Evolutionary conservation across 1,140 invertebrate species (phyloP).

Genomic region (Chironomus tepperi): DNA sequence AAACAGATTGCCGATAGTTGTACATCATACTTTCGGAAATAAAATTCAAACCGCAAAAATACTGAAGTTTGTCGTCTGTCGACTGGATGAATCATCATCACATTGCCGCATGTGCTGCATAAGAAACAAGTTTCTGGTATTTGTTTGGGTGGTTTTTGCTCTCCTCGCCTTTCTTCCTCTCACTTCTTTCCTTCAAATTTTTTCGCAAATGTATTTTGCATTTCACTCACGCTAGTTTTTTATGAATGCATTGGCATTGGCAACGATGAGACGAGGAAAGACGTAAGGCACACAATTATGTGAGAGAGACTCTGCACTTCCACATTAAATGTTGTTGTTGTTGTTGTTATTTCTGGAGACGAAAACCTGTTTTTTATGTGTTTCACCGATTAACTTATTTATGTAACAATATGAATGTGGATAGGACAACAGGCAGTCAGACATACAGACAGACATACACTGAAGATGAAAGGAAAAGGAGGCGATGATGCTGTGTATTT

Average conservation of each 20-base stretch:
- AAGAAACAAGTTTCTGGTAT: slow-evolving; percentile 7
- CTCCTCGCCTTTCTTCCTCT: not conserved
- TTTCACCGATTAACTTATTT: too few species aligned
- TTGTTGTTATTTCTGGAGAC: too few species aligned
- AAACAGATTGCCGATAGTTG: not conserved
- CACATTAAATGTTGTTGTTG: too few species aligned
- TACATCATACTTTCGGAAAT: not conserved
- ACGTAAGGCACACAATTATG: too few species aligned
- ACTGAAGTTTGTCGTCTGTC: not conserved
- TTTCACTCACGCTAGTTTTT: slow-evolving; percentile 3
- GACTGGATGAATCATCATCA: not conserved
- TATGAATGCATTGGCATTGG: not conserved
- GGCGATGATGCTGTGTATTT: too few species aligned
- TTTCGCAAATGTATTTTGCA: not conserved
- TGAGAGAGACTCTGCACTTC: too few species aligned
- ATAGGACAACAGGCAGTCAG: too few species aligned
- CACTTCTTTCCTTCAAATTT: not conserved
- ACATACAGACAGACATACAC: too few species aligned
- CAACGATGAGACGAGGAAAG: too few species aligned
- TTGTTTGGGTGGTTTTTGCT: not conserved
- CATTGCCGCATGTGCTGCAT: not conserved
- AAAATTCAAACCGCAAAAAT: not conserved
- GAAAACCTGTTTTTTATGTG: too few species aligned
- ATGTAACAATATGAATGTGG: too few species aligned
- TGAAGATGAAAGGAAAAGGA: too few species aligned